These are phyloP conservation scores for Rhaphigaster nebulosa DNA, from an alignment of 2,888 invertebrate species.

Conservation along the genomic window DNA sequence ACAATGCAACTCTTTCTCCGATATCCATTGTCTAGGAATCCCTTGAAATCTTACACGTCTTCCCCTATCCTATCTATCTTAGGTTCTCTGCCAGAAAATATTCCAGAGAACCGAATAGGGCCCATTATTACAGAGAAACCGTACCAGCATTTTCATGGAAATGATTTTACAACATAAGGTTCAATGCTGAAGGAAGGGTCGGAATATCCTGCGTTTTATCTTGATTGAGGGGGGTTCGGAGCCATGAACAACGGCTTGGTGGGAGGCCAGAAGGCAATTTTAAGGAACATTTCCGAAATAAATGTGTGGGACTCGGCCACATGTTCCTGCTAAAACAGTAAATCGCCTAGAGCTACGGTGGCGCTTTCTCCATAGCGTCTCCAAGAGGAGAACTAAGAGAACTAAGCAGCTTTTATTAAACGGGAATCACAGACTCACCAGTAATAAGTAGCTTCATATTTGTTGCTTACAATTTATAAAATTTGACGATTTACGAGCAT, in stretches of 20 bases:
- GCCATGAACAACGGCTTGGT: conserved; percentile 37
- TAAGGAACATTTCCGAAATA: conserved; percentile 55
- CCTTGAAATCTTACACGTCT: background rate
- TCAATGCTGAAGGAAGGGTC: conserved; percentile 9
- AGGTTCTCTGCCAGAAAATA: background rate
- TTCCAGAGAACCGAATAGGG: background rate
- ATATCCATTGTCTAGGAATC: background rate
- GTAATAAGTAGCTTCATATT: background rate
- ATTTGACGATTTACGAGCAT: no score
- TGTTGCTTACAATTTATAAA: background rate
- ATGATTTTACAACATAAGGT: background rate
- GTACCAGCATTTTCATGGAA: background rate
- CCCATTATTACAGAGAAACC: background rate
- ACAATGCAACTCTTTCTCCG: background rate
- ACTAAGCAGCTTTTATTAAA: background rate
- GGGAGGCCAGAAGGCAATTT: conserved; percentile 52
- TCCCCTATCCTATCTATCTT: background rate
- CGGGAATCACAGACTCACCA: background rate
- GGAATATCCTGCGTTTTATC: conserved; percentile 30
- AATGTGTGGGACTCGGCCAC: conserved; percentile 48
- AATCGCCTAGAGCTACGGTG: conserved; percentile 39
- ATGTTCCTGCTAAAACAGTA: conserved; percentile 54
- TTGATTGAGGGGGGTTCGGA: conserved; percentile 34
- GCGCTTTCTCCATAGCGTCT: background rate
- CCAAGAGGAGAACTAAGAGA: no score